phyloP scores from a whole-genome alignment of 2,888 invertebrate genomes.

The Cetonia aurata region DNA sequence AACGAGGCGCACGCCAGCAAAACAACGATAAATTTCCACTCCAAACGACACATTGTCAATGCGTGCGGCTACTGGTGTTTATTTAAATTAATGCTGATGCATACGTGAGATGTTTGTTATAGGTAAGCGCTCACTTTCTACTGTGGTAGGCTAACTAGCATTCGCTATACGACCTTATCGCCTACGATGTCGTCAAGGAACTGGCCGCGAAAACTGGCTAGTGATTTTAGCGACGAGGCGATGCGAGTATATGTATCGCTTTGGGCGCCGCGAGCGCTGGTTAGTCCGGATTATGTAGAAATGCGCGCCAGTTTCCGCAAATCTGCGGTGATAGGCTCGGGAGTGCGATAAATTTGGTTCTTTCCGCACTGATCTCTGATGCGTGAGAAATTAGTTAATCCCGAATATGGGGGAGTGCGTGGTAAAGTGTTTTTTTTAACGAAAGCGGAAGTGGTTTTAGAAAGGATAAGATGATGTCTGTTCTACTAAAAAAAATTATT shows the following conservation, averaged over 20 bases:
- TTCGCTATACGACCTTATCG: slow-evolving; percentile 27
- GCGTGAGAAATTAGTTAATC: not conserved
- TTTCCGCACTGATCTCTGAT: not conserved
- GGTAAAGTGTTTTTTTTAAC: too few species aligned
- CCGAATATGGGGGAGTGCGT: too few species aligned
- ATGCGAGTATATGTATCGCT: not conserved
- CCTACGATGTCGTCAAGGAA: slow-evolving; percentile 6
- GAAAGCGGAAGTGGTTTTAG: too few species aligned
- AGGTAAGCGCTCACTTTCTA: slow-evolving; percentile 3
- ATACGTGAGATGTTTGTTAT: slow-evolving; percentile 3
- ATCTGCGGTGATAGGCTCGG: not conserved
- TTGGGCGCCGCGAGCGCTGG: slow-evolving; percentile 14
- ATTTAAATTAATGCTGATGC: too few species aligned
- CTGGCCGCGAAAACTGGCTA: slow-evolving; percentile 7
- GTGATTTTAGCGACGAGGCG: not conserved
- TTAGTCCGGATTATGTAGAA: slow-evolving; percentile 15
- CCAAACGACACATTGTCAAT: too few species aligned
- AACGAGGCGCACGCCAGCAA: slow-evolving; percentile 7
- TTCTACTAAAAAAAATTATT: too few species aligned
- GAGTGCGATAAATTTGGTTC: not conserved
- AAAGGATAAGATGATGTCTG: too few species aligned
- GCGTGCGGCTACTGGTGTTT: too few species aligned
- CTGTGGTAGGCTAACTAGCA: not conserved
- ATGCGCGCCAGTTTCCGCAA: not conserved
- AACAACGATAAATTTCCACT: not conserved